These are phyloP conservation scores for Charina bottae DNA, from an alignment of 2,113 vertebrate species.

Conservation along the genomic window DNA sequence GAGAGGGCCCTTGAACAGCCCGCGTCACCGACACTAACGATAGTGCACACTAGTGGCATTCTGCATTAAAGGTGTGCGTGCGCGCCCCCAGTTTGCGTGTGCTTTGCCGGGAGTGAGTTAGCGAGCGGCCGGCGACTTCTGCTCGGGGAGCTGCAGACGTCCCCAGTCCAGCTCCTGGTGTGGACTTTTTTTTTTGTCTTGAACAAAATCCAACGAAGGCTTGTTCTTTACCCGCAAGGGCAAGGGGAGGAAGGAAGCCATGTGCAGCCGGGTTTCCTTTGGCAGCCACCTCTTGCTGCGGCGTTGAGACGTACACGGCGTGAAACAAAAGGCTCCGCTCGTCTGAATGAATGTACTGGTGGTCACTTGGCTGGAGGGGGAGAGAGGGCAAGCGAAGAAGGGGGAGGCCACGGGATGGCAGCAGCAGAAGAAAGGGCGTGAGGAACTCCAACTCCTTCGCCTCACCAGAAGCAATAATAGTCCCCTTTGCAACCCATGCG, in stretches of 20 bases:
- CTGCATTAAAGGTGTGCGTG: slow-evolving; percentile 3
- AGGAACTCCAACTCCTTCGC: neutral
- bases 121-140: neutral
- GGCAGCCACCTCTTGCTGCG: neutral
- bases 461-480: too few relatives aligned
- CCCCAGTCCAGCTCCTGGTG: neutral
- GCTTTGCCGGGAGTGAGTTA: neutral
- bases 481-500: slow-evolving; percentile 33
- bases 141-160: neutral
- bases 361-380: neutral
- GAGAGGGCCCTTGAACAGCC: neutral
- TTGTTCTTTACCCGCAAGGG: neutral
- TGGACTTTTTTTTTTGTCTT: neutral
- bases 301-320: slow-evolving; percentile 31
- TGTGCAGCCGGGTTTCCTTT: slow-evolving; percentile 36
- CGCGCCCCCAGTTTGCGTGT: neutral
- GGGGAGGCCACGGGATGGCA: slow-evolving; percentile 2
- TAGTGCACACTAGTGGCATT: neutral
- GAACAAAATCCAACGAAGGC: neutral
- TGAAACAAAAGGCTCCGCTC: slow-evolving; percentile 48
- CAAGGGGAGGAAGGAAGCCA: neutral
- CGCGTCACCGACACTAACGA: neutral
- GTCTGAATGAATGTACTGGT: slow-evolving; percentile 21
- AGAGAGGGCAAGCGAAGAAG: neutral
- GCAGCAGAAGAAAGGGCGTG: neutral